These are phyloP conservation scores for Rhinoraja longicauda DNA, from an alignment of 2,797 vertebrate genomes.

Conservation along the genomic window DNA sequence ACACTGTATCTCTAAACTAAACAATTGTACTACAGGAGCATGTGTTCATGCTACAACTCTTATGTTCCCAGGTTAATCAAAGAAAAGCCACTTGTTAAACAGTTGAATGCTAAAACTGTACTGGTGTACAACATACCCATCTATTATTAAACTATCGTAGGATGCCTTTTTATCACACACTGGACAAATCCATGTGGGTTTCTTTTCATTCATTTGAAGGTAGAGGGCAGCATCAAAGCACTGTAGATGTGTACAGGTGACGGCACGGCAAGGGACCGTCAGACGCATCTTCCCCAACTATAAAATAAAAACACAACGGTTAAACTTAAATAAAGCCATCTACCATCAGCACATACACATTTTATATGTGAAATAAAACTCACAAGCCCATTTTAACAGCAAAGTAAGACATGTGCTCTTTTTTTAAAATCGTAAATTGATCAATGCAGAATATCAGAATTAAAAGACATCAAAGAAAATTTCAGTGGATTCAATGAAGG, in stretches of 20 bases:
- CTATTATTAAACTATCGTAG: slow-evolving; percentile 87
- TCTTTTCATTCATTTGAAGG: slow-evolving; percentile 97
- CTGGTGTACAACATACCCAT: slow-evolving; percentile 66
- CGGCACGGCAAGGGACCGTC: slow-evolving; percentile 83
- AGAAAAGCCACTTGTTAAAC: neutral
- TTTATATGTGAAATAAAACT: neutral
- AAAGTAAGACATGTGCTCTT: neutral
- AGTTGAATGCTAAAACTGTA: neutral
- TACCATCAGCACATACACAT: neutral
- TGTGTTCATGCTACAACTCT: neutral
- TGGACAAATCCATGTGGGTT: slow-evolving; percentile 94
- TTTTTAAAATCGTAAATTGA: neutral
- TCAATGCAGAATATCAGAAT: neutral
- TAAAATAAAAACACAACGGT: slow-evolving; percentile 1
- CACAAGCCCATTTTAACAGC: neutral
- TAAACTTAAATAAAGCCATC: neutral
- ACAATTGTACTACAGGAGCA: neutral
- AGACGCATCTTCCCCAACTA: slow-evolving; percentile 96
- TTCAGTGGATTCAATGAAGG: neutral
- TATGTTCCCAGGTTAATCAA: neutral
- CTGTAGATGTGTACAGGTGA: slow-evolving; percentile 90
- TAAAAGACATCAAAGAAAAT: neutral
- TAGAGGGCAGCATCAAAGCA: slow-evolving; percentile 94
- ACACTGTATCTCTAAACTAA: too few species aligned
- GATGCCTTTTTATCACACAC: slow-evolving; percentile 94